Evolutionary conservation across 2,113 vertebrate species (phyloP).

Genomic region (Nipponia nippon): DNA sequence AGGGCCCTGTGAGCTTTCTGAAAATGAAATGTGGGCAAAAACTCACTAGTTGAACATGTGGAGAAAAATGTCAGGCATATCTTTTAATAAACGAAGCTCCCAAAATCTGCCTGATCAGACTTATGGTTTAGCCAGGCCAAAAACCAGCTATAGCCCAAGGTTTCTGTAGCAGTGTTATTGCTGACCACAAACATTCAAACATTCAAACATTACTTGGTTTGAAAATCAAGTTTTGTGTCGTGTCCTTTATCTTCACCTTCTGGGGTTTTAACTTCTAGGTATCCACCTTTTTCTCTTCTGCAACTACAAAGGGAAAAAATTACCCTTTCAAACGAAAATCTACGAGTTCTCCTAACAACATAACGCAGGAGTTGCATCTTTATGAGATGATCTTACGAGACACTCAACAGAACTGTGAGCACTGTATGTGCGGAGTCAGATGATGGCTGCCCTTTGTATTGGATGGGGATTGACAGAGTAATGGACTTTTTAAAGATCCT

Average conservation of each 20-base stretch:
- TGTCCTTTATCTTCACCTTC: not conserved
- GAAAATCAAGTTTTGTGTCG: not conserved
- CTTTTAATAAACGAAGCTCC: not conserved
- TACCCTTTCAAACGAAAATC: not conserved
- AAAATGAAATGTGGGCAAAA: not conserved
- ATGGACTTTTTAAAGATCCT: not conserved
- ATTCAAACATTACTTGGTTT: not conserved
- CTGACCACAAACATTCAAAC: not conserved
- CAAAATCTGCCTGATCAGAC: not conserved
- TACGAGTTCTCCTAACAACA: not conserved
- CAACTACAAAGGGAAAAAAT: not conserved
- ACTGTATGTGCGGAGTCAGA: not conserved
- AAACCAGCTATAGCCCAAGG: not conserved
- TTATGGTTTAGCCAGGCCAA: not conserved
- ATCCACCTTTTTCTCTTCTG: not conserved
- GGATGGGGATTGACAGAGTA: not conserved
- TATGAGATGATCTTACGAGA: not conserved
- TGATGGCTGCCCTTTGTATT: not conserved
- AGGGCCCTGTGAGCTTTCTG: not conserved
- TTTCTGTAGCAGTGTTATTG: not conserved
- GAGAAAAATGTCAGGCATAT: not conserved
- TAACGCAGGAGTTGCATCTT: not conserved
- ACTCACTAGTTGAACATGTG: not conserved
- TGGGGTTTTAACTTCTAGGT: not conserved
- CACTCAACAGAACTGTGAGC: not conserved